phyloP scores from a whole-genome alignment of 1,140 invertebrate genomes.

The Zaprionus taronus region DNA sequence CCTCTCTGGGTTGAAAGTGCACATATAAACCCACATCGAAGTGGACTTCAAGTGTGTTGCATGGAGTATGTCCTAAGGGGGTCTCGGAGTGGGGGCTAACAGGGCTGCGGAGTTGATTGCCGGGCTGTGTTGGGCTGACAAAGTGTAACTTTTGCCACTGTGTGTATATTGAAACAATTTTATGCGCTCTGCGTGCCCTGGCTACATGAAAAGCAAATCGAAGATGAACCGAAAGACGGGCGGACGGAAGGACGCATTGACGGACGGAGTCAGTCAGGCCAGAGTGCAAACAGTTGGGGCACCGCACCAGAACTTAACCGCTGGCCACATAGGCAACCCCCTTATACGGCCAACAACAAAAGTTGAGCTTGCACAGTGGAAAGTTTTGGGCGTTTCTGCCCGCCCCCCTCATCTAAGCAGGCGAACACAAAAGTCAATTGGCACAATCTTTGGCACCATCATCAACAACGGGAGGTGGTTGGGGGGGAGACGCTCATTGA shows the following conservation, averaged over 20 bases:
- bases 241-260: background rate
- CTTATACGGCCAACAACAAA: slow-evolving; percentile 1
- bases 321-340: slow-evolving; percentile 29
- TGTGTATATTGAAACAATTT: slow-evolving; percentile 65
- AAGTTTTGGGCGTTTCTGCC: slow-evolving; percentile 23
- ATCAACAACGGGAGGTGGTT: slow-evolving; percentile 5
- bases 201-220: slow-evolving; percentile 75
- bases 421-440: slow-evolving; percentile 66
- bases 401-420: slow-evolving; percentile 7
- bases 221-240: slow-evolving; percentile 63
- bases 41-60: slow-evolving; percentile 23
- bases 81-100: background rate
- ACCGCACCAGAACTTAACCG: slow-evolving; percentile 33
- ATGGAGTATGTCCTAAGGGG: background rate
- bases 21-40: slow-evolving; percentile 49
- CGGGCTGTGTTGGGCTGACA: slow-evolving; percentile 5
- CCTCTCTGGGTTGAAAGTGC: slow-evolving; percentile 20
- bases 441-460: slow-evolving; percentile 40
- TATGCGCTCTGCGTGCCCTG: slow-evolving; percentile 76
- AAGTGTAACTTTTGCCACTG: slow-evolving; percentile 50
- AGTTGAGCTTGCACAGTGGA: slow-evolving; percentile 33
- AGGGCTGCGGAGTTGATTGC: slow-evolving; percentile 3
- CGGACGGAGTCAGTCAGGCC: background rate
- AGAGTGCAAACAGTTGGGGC: slow-evolving; percentile 26
- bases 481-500: slow-evolving; percentile 16